Conservation (phyloP, 2,888 invertebrate species). For the Epirrhoe tristata region DNA sequence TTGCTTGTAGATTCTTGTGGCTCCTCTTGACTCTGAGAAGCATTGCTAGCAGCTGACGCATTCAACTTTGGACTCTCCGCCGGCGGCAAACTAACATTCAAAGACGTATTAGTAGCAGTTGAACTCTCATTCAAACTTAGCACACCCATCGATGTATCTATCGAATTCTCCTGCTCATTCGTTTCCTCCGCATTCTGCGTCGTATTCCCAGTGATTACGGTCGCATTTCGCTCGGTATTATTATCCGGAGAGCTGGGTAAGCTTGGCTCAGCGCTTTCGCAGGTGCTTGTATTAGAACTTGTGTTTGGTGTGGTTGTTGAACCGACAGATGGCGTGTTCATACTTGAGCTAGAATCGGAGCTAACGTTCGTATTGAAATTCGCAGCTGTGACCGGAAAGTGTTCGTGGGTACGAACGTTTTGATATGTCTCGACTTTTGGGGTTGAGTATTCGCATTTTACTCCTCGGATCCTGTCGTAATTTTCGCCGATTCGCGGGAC, state of each 20-base stretch:
- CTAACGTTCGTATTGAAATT: slow-evolving; percentile 77
- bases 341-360: slow-evolving; percentile 89
- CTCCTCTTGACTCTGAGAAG: slow-evolving; percentile 57
- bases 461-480: slow-evolving; percentile 62
- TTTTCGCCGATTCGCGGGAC: slow-evolving; percentile 66
- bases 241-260: slow-evolving; percentile 88
- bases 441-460: slow-evolving; percentile 67
- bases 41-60: slow-evolving; percentile 50
- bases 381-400: slow-evolving; percentile 62
- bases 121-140: slow-evolving; percentile 77
- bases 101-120: slow-evolving; percentile 77
- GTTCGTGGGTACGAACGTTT: slow-evolving; percentile 66
- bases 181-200: slow-evolving; percentile 55
- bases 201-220: slow-evolving; percentile 50
- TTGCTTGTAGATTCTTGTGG: slow-evolving; percentile 56
- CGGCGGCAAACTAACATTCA: slow-evolving; percentile 75
- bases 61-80: slow-evolving; percentile 73
- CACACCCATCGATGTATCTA: slow-evolving; percentile 74
- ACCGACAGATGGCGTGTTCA: slow-evolving; percentile 85
- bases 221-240: slow-evolving; percentile 63
- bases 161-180: slow-evolving; percentile 58
- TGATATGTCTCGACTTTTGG: slow-evolving; percentile 72
- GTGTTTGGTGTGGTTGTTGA: slow-evolving; percentile 89
- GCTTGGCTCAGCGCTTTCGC: slow-evolving; percentile 89
- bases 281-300: slow-evolving; percentile 89